Evolutionary conservation across 2,797 vertebrate genomes (phyloP), one percentile per base, ranked within the genome.

Genomic region (Sparus aurata): DNA sequence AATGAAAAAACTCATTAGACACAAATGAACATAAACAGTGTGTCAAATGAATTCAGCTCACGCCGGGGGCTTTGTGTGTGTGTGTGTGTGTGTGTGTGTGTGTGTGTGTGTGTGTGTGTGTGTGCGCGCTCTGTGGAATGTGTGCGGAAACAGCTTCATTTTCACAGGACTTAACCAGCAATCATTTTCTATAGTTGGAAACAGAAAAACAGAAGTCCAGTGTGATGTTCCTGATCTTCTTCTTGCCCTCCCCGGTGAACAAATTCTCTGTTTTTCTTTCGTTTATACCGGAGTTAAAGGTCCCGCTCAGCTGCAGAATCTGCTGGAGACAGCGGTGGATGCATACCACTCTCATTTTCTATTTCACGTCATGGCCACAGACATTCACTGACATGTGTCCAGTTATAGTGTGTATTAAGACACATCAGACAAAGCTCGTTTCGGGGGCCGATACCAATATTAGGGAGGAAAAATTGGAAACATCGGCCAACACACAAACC

Each of bases 1-100:
- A 87, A 86, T 83, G 79, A 79, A 75, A 34, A 80, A 88, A 73
- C 71, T 85, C 69, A 79, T 85, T 86, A 87, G 79, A 87, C 81
- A 74, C 73, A 84, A 91, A 67, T 60, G 46, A 87, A 87, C 76
- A 77, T 55, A 83, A 86, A 89, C 81, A 74, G 55, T 55, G 69
- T 53, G 70, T 78, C 71, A 69, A 67, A 76, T 49, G 57, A 17
- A 22, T 55, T 74, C 64, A 65, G 12, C 64, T 69, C 70, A 64
- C 27, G 43, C 62, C 12, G 0, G 30, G 11, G 41, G 64, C 46
- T 54, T 41, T 66, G 30, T 38, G 2, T 27, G 34, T 58, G 22
- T 55, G 41, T 30, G 49, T 67, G 27, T 75, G 73, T 3, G 1
- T 57, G 38, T 65, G 57, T 53, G 17, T 52, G 27, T 61, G 45